Evolutionary conservation across 2,888 invertebrate species (phyloP).

Genomic region (Drosophila cognata): DNA sequence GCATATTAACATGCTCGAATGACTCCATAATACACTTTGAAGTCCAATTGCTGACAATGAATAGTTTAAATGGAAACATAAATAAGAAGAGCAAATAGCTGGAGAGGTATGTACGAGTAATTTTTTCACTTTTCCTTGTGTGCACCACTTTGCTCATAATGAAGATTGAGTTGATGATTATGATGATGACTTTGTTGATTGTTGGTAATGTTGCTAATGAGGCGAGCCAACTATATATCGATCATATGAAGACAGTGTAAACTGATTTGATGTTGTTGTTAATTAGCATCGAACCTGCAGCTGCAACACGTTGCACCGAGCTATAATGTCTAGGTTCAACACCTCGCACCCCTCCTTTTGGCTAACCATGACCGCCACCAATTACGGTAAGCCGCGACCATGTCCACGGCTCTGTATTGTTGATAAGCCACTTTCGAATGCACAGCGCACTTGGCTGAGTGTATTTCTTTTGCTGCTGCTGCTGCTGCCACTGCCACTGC

Average conservation of each 20-base stretch:
- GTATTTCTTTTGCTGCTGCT: constrained; percentile 28
- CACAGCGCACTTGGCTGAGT: constrained; percentile 52
- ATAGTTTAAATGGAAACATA: constrained; percentile 61
- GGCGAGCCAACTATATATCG: constrained; percentile 64
- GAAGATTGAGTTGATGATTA: constrained; percentile 24
- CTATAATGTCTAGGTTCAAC: constrained; percentile 11
- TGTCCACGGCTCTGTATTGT: constrained; percentile 59
- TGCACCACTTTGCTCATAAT: constrained; percentile 12
- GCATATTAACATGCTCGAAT: constrained; percentile 17
- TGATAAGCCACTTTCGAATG: constrained; percentile 70
- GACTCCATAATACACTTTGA: constrained; percentile 20
- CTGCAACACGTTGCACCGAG: constrained; percentile 53
- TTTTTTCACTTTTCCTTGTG: constrained; percentile 64
- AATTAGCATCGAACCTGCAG: constrained; percentile 71
- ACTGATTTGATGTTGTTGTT: constrained; percentile 54
- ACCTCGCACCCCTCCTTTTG: constrained; percentile 17
- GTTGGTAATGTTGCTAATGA: constrained; percentile 59
- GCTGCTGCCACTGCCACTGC: not conserved
- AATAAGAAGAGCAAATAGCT: constrained; percentile 29
- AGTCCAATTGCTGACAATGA: constrained; percentile 72
- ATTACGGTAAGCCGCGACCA: constrained; percentile 70
- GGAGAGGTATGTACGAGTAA: not conserved
- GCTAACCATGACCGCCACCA: constrained; percentile 61
- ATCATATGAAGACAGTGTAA: constrained; percentile 48
- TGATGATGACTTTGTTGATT: constrained; percentile 23